Conservation (phyloP, 2,888 invertebrate species). For the Ditula angustiorana region DNA sequence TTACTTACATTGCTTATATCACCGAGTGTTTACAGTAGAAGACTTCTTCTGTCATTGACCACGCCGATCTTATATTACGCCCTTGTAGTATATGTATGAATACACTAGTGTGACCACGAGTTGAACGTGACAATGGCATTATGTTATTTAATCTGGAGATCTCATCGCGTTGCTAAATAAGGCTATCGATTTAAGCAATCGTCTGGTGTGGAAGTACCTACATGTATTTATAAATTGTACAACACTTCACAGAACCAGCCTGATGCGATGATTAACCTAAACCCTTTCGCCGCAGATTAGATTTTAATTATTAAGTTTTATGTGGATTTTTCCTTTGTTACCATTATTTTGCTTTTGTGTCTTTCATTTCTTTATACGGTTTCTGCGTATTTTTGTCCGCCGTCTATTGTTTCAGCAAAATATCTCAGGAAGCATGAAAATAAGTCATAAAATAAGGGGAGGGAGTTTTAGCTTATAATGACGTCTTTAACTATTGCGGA, state of each 20-base stretch:
- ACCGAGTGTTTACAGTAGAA: constrained; percentile 47
- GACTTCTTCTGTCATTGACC: constrained; percentile 50
- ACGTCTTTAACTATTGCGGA: no score
- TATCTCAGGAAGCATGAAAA: no score
- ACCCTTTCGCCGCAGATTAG: not conserved
- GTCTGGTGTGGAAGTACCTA: not conserved
- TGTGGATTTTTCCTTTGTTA: no score
- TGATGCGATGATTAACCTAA: not conserved
- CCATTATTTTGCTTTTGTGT: not conserved
- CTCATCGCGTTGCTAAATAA: constrained; percentile 9
- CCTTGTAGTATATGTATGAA: not conserved
- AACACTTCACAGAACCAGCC: not conserved
- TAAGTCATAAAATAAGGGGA: no score
- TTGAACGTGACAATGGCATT: constrained; percentile 25
- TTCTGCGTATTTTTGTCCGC: no score
- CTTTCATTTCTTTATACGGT: not conserved
- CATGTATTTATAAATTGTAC: not conserved
- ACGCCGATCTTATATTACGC: not conserved
- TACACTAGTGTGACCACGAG: not conserved
- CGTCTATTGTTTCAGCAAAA: no score
- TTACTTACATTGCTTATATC: constrained; percentile 33
- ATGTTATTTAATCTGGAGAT: constrained; percentile 22
- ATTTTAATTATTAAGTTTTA: not conserved
- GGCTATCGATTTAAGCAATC: constrained; percentile 7
- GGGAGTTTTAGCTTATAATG: no score